Evolutionary conservation across 2,797 vertebrate species (phyloP).

Genomic region (Nyctibius grandis): DNA sequence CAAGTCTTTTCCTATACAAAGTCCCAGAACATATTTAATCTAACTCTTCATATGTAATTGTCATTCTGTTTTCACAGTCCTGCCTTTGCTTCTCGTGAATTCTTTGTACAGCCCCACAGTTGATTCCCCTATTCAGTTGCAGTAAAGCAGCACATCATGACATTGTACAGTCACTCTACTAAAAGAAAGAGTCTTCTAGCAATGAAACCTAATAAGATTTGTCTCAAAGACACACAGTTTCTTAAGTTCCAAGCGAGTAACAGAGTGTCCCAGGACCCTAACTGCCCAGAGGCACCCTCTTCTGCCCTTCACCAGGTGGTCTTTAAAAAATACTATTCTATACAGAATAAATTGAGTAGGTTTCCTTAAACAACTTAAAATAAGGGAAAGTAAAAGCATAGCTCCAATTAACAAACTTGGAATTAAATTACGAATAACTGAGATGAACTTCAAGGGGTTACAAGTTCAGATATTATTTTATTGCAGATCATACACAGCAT

Average conservation of each 20-base stretch:
- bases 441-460: background rate
- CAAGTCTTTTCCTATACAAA: background rate
- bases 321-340: background rate
- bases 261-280: background rate
- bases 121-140: background rate
- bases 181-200: background rate
- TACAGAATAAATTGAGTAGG: background rate
- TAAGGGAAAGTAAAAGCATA: background rate
- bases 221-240: background rate
- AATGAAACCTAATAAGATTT: background rate
- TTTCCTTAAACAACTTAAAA: background rate
- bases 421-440: background rate
- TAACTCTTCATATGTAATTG: background rate
- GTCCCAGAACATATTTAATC: background rate
- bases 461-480: background rate
- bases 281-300: background rate
- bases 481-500: background rate
- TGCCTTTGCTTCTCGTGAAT: background rate
- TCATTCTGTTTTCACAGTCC: background rate
- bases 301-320: background rate
- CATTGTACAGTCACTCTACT: rapidly evolving
- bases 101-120: background rate
- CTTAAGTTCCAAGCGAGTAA: background rate
- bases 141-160: background rate
- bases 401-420: background rate